Evolutionary conservation across 2,888 invertebrate genomes (phyloP), one percentile per base, ranked within the genome.

Genomic region (Leucania comma): DNA sequence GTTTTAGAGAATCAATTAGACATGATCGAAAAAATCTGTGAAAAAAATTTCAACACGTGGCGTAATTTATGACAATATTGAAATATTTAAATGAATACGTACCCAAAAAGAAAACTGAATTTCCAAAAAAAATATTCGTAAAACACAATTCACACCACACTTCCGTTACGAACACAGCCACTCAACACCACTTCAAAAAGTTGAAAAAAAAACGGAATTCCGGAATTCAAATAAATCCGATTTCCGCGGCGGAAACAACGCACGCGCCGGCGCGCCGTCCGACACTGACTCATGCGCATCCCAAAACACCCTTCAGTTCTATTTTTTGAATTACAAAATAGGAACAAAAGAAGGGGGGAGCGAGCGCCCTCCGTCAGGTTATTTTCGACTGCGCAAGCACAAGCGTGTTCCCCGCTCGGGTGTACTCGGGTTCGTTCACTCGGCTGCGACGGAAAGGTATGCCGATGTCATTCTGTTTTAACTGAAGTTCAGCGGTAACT

Each of bases 341-440:
- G 93, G 94, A 96, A 95, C 95, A 95, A 96, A 95, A 95, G 94
- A 93, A 95, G 94, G 89, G 93, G 94, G 94, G 94, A 93, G 92
- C 93, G 91, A 90, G 93, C 94, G 94, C 95, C 95, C 94, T 94
- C 94, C 87, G 91, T 86, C 88, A 87, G 86, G 89, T 88, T 92
- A 94, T 92, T 93, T 90, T 94, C 91, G 91, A 91, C 89, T 90
- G 90, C 89, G 89, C 93, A 91, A 89, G 92, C 91, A 87, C 80
- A 70, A 58, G 68, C 66, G 63, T 58, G 69, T 72, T 80, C 79
- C 64, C 64, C 46, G 20, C 53, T 70, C 70, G 81, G 67, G 74
- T 60, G 68, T 75, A 75, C 77, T 84, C 80, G 84, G 82, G 95
- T 94, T 94, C 95, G 95, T 95, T 95, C 94, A 95, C 95, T 93